Base-by-base conservation (phyloP, 2,888 invertebrate genomes). In the Erebia aethiops region DNA sequence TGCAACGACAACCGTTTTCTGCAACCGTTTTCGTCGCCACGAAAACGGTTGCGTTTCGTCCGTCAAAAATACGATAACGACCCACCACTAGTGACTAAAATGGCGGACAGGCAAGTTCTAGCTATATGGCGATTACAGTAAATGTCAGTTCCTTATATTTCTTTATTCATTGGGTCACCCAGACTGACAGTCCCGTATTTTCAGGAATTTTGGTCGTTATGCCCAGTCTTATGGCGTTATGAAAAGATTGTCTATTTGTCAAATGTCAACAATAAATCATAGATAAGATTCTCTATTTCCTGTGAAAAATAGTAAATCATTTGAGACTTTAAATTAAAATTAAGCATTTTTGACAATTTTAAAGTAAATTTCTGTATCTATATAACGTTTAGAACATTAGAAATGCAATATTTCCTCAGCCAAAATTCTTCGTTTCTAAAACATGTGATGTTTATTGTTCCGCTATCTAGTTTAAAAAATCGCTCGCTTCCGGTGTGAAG, bases 401-500 rank as follows among this genome's bases (percentile, higher is more conserved):
- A 85, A 83, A 91, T 91, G 88, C 85, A 86, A 90, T 84, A 85
- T 89, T 84, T 84, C 78, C 81, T 81, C 57, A 78, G 71, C 69
- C 76, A 80, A 76, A 83, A 83, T 80, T 81, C 77, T 67, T 77
- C 74, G 76, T 80, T 79, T 80, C 71, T 78, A 76, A 84, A 85
- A 81, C 80, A 84, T 83, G 84, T 82, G 77, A 83, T 83, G 81
- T 80, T 84, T 76, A 78, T 79, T 81, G 81, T 82, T 82, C 85
- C 83, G 79, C 82, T 82, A 82, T 85, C 82, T 78, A 83, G 82
- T 86, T 87, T 84, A 84, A 89, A 91, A 89, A 89, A 88, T 82
- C 84, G 78, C 74, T 83, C 81, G 83, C 85, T 91, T 93, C 93
- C 93, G 92, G 93, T 91, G 86, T 92, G 93, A 92, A 91, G 80